Evolutionary conservation across 2,113 vertebrate genomes (phyloP), one percentile per base, ranked within the genome.

Genomic region (Lepus americanus): DNA sequence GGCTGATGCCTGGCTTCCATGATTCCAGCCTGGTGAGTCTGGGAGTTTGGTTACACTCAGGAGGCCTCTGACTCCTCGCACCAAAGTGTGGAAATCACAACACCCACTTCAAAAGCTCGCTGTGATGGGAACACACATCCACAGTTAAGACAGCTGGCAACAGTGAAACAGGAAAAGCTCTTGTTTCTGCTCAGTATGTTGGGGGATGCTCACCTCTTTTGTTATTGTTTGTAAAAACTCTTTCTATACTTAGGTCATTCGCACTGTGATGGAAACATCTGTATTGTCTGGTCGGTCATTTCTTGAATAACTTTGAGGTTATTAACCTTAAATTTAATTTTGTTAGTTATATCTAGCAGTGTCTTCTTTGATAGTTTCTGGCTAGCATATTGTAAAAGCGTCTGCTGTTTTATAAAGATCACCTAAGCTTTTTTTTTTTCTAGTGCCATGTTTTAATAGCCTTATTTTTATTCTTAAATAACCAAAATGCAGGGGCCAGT

Each of bases 161-260:
- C 49, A 29, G n/a, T 78, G 12, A 78, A 25, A 64, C 20, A 78
- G 80, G 5, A 33, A 67, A 44, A 81, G 13, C 1, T 72, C 22
- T 83, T 59, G 31, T 53, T 25, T 25, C 44, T 76, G 33, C 17
- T 31, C 9, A 14, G 55, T 77, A 31, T 66, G 89, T 74, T 76
- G 76, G 20, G 44, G 8, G 14, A 6, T 51, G 8, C 64, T 80
- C 33, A 33, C 51, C 39, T 63, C 72, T 49, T 82, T 66, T 67
- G 78, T 74, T 33, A 44, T 13, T 82, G 27, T 76, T 90, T 82
- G 31, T 87, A 87, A 93, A 90, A 93, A 44, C 33, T 36, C 11
- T 29, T 67, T 19, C 74, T 36, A 29, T 49, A 27, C 9, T 44
- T 63, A 78, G 6, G 25, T 23, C 19, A 70, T 78, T 90, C 36